phyloP scores from a whole-genome alignment of 37 sponge, comb jelly and placozoan genomes.

The Aplysina aerophoba region DNA sequence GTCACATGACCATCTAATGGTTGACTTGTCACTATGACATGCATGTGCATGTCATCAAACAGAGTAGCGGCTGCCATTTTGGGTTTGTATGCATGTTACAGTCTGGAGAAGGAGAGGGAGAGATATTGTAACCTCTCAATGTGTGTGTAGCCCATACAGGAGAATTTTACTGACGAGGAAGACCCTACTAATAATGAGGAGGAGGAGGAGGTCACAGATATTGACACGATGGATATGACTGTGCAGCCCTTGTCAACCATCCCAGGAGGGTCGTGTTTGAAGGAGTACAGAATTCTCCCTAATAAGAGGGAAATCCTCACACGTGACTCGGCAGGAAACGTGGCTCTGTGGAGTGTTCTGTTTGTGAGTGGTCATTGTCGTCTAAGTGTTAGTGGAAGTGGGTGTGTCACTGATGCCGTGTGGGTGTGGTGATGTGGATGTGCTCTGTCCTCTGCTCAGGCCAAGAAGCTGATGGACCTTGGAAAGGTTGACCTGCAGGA shows the following conservation, averaged over 20 bases:
- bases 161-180: background rate
- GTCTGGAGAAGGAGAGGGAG: constrained; percentile 18
- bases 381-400: too few relatives aligned
- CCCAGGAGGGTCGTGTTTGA: constrained; percentile 75
- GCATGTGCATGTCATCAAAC: too few relatives aligned
- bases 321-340: constrained; percentile 57
- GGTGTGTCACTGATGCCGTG: too few relatives aligned
- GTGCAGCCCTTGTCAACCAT: constrained; percentile 48
- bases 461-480: constrained; percentile 60
- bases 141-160: background rate
- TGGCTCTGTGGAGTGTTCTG: constrained; percentile 84
- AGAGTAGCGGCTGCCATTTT: too few relatives aligned
- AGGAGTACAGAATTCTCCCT: constrained; percentile 55
- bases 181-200: constrained; percentile 46
- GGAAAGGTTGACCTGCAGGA: constrained; percentile 89
- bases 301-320: constrained; percentile 86
- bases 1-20: background rate
- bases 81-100: background rate
- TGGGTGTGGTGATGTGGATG: too few relatives aligned
- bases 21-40: background rate
- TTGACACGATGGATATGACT: constrained; percentile 19
- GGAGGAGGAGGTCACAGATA: constrained; percentile 35
- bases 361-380: constrained; percentile 51
- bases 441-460: too few relatives aligned
- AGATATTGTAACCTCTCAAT: too few relatives aligned